phyloP scores from a whole-genome alignment of 2,888 invertebrate species.

The Holacanthella duospinosa region DNA sequence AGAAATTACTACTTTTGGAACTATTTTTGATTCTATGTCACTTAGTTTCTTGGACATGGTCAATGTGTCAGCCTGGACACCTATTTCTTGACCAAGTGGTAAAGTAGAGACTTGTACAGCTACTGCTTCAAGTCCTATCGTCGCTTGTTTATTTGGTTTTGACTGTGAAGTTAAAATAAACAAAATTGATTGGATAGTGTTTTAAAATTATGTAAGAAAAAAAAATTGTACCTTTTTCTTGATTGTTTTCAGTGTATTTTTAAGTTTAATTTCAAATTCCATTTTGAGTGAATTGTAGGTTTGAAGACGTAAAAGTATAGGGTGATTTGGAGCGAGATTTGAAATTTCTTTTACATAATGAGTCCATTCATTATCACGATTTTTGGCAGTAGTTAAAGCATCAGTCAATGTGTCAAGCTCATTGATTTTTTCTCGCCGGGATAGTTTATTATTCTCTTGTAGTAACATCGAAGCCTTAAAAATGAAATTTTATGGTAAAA shows the following conservation, averaged over 20 bases:
- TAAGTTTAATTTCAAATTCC: background rate
- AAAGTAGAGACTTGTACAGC: constrained; percentile 57
- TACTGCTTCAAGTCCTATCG: background rate
- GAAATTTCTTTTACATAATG: background rate
- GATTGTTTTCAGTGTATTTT: background rate
- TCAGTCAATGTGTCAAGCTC: too few species aligned
- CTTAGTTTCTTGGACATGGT: constrained; percentile 9
- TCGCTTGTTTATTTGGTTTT: background rate
- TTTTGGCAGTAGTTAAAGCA: too few species aligned
- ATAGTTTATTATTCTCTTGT: too few species aligned
- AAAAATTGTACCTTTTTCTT: background rate
- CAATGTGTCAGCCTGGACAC: constrained; percentile 67
- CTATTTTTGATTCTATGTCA: background rate
- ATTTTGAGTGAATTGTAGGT: background rate
- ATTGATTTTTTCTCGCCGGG: too few species aligned
- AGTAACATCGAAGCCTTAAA: too few species aligned
- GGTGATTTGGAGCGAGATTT: background rate
- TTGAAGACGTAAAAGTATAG: too few species aligned
- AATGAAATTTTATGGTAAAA: too few species aligned
- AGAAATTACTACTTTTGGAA: constrained; percentile 10
- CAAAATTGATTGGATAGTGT: too few species aligned
- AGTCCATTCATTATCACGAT: constrained; percentile 9
- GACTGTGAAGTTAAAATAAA: background rate
- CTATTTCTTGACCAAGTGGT: constrained; percentile 62
- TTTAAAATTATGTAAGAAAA: background rate